Conservation (phyloP, 2,113 vertebrate genomes). For the Colossoma macropomum region DNA sequence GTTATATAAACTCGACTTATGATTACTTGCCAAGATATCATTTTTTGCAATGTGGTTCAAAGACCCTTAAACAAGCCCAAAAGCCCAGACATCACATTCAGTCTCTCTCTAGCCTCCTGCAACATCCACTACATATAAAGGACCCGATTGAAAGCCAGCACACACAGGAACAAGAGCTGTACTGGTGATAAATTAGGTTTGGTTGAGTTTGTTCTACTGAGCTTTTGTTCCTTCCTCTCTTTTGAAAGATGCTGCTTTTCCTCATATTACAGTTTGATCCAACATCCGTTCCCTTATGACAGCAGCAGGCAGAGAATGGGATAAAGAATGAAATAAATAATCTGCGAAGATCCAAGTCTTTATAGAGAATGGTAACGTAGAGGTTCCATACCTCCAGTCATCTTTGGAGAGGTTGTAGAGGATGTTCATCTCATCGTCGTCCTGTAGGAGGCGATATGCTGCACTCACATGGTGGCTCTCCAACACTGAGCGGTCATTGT, state of each 20-base stretch:
- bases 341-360: not conserved
- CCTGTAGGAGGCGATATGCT: constrained; percentile 92
- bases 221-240: not conserved
- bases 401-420: constrained; percentile 96
- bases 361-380: not conserved
- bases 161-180: not conserved
- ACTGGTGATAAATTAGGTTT: no score
- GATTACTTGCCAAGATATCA: no score
- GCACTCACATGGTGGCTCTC: constrained; percentile 98
- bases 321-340: not conserved
- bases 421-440: constrained; percentile 99
- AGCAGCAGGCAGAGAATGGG: not conserved
- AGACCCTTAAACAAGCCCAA: not conserved
- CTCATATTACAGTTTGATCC: not conserved
- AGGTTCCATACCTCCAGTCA: constrained; percentile 90
- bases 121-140: not conserved
- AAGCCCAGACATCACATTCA: not conserved
- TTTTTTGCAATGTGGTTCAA: no score
- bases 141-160: not conserved
- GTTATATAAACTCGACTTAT: no score
- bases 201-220: not conserved
- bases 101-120: not conserved
- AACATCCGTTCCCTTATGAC: not conserved
- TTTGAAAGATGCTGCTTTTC: not conserved
- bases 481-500: constrained; percentile 94